Percentiles rank a stretch among this genome's conserved stretches.
phyloP scores from a whole-genome alignment of 1,140 invertebrate species.

The Forficula auricularia region DNA sequence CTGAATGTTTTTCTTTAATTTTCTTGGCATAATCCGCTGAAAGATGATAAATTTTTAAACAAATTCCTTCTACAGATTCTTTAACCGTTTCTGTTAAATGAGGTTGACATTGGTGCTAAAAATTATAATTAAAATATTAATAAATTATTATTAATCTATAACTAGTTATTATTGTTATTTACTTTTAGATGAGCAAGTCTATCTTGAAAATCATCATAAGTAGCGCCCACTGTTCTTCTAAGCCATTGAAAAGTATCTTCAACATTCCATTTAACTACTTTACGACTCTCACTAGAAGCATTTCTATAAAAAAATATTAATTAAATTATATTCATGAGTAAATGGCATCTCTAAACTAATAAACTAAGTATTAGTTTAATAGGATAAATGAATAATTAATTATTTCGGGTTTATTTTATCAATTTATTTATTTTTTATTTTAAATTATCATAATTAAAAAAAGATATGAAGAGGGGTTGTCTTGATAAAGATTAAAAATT shows the following conservation, averaged over 20 bases:
- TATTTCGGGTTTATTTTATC: neutral
- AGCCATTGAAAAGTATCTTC: slow-evolving; percentile 95
- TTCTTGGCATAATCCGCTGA: slow-evolving; percentile 83
- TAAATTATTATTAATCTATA: slow-evolving; percentile 10
- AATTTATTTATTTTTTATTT: too few species aligned
- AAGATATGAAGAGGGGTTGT: too few species aligned
- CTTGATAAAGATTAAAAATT: too few species aligned
- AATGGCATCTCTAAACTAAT: too few species aligned
- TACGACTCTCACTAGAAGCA: slow-evolving; percentile 81
- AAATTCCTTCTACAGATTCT: slow-evolving; percentile 85
- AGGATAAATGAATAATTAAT: too few species aligned
- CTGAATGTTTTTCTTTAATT: slow-evolving; percentile 69
- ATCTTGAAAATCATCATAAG: slow-evolving; percentile 89
- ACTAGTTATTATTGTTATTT: slow-evolving; percentile 16
- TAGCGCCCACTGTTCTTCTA: slow-evolving; percentile 79
- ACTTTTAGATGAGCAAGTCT: slow-evolving; percentile 49
- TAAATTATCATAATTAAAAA: too few species aligned
- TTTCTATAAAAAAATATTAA: slow-evolving; percentile 37
- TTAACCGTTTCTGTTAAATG: slow-evolving; percentile 87
- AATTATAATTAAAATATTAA: slow-evolving; percentile 12
- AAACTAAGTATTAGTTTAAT: too few species aligned
- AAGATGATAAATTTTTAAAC: slow-evolving; percentile 82
- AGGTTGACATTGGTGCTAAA: slow-evolving; percentile 82
- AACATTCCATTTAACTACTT: slow-evolving; percentile 96
- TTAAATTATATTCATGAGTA: slow-evolving; percentile 4